These are phyloP conservation scores for Ypsolopha sequella DNA, from an alignment of 2,888 invertebrate genomes.

Conservation along the genomic window DNA sequence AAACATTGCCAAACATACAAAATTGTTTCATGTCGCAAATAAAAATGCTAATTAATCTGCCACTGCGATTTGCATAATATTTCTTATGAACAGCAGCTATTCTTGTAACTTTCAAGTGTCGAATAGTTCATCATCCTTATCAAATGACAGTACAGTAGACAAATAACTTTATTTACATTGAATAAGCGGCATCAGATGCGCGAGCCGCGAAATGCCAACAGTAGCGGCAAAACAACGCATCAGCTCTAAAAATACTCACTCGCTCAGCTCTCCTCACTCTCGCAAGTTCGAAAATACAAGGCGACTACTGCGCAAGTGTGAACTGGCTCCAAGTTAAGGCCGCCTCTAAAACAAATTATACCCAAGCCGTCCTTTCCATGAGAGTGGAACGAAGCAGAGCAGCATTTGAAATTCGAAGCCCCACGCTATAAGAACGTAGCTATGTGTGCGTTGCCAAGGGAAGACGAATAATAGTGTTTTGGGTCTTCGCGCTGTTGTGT, in stretches of 20 bases:
- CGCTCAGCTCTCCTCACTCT: constrained; percentile 10
- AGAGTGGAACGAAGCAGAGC: constrained; percentile 9
- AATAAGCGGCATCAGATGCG: constrained; percentile 25
- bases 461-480: constrained; percentile 14
- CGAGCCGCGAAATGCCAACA: constrained; percentile 24
- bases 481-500: constrained; percentile 7
- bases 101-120: too few species aligned
- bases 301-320: constrained; percentile 24
- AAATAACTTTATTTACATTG: constrained; percentile 14
- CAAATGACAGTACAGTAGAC: neutral
- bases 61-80: too few species aligned
- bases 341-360: constrained; percentile 34
- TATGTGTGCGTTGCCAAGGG: constrained; percentile 14
- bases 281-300: neutral
- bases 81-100: too few species aligned
- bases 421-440: constrained; percentile 11
- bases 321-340: constrained; percentile 32
- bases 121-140: too few species aligned
- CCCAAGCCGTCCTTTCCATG: constrained; percentile 1
- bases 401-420: constrained; percentile 28
- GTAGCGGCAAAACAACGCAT: constrained; percentile 48
- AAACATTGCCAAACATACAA: too few species aligned
- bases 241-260: constrained; percentile 60
- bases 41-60: too few species aligned
- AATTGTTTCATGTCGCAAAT: too few species aligned